These are phyloP conservation scores for Camponotus fellah DNA, from an alignment of 2,888 invertebrate species.

Conservation along the genomic window DNA sequence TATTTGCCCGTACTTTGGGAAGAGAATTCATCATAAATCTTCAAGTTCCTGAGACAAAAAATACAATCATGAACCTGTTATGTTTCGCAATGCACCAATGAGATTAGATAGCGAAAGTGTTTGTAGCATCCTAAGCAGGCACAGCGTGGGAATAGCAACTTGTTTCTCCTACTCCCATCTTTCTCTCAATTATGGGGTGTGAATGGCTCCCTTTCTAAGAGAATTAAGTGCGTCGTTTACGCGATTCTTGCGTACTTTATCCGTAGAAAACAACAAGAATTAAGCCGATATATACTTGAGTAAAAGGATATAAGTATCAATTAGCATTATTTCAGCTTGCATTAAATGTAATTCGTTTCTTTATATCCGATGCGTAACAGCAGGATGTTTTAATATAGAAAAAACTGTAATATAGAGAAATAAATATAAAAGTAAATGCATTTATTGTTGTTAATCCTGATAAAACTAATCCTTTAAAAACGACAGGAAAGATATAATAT, in stretches of 20 bases:
- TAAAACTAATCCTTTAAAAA: background rate
- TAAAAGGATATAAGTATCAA: background rate
- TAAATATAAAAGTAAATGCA: background rate
- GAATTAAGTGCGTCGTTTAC: constrained; percentile 27
- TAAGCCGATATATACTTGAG: background rate
- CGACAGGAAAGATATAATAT: background rate
- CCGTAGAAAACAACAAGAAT: background rate
- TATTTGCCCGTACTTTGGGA: background rate
- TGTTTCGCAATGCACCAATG: constrained; percentile 73
- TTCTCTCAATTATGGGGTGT: constrained; percentile 54
- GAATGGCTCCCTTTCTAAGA: constrained; percentile 59
- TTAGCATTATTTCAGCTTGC: background rate
- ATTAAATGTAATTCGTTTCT: background rate
- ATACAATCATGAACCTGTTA: constrained; percentile 63
- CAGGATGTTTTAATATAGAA: background rate
- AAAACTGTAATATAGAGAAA: background rate
- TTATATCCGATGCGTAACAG: background rate
- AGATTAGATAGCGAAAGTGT: constrained; percentile 79
- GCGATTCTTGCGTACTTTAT: background rate
- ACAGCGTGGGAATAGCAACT: constrained; percentile 78
- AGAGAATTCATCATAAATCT: background rate
- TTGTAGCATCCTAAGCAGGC: constrained; percentile 73
- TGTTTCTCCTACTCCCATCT: constrained; percentile 74
- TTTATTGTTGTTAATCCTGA: background rate
- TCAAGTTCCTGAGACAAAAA: constrained; percentile 17